Percentiles rank a stretch among this genome's conserved stretches.
These are phyloP conservation scores for Leptinotarsa lineolata DNA, from an alignment of 1,140 invertebrate genomes.

Conservation along the genomic window DNA sequence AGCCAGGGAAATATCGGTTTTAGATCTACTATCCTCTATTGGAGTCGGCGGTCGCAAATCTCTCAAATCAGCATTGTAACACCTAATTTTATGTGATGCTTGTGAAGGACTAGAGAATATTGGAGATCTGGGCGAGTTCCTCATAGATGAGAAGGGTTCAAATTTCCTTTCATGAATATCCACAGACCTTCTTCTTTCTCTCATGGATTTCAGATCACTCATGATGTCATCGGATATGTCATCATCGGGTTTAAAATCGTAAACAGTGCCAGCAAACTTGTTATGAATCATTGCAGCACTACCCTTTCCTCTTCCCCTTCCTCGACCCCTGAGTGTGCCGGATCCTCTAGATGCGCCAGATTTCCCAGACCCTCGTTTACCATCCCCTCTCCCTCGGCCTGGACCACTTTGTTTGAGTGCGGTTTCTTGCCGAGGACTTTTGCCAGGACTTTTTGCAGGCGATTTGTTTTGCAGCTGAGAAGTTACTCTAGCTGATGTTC, in stretches of 20 bases:
- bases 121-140: conserved; percentile 65
- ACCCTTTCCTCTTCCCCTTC: conserved; percentile 68
- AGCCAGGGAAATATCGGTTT: conserved; percentile 39
- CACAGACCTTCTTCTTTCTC: conserved; percentile 77
- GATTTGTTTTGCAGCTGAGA: conserved; percentile 65
- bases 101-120: conserved; percentile 59
- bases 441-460: conserved; percentile 74
- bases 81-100: conserved; percentile 37
- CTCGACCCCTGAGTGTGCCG: conserved; percentile 67
- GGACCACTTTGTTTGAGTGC: conserved; percentile 35
- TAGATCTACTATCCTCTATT: conserved; percentile 45
- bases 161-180: conserved; percentile 71
- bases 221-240: conserved; percentile 77
- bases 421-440: conserved; percentile 66
- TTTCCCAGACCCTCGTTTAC: conserved; percentile 47
- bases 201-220: conserved; percentile 77
- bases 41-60: conserved; percentile 53
- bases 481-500: conserved; percentile 66
- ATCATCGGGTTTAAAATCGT: conserved; percentile 84
- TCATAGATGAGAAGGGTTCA: conserved; percentile 58
- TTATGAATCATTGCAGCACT: conserved; percentile 67
- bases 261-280: conserved; percentile 83
- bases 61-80: conserved; percentile 55
- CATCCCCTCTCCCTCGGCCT: conserved; percentile 42
- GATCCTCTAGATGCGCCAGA: conserved; percentile 62